Evolutionary conservation across 2,888 invertebrate species (phyloP).

Genomic region (Chironomus tentans): DNA sequence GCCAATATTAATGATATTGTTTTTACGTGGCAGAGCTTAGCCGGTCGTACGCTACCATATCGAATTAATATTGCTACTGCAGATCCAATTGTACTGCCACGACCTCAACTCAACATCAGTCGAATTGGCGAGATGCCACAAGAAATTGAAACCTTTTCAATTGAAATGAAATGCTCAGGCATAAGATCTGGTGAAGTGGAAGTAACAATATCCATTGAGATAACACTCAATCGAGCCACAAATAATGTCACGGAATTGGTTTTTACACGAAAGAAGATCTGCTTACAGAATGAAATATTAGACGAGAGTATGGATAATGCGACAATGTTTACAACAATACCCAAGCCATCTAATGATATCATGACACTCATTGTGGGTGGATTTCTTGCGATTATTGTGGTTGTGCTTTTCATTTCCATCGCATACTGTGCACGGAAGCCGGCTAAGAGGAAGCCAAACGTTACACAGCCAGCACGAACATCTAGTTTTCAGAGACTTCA

Average conservation of each 20-base stretch:
- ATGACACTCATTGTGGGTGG: conserved; percentile 40
- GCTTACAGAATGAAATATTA: conserved; percentile 51
- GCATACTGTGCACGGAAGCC: conserved; percentile 41
- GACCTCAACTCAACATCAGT: conserved; percentile 74
- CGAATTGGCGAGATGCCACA: conserved; percentile 72
- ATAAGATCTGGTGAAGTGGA: conserved; percentile 74
- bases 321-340: conserved; percentile 37
- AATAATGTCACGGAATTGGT: conserved; percentile 65
- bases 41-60: conserved; percentile 72
- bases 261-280: conserved; percentile 77
- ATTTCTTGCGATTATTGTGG: conserved; percentile 38
- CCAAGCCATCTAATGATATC: conserved; percentile 38
- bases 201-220: conserved; percentile 72
- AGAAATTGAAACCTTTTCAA: conserved; percentile 65
- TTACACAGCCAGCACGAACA: conserved; percentile 41
- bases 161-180: conserved; percentile 76
- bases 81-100: conserved; percentile 63
- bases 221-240: conserved; percentile 56
- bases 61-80: conserved; percentile 68
- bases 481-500: conserved; percentile 42
- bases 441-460: conserved; percentile 38
- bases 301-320: conserved; percentile 36
- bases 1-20: conserved; percentile 75
- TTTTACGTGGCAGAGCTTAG: conserved; percentile 87
- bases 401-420: conserved; percentile 36